phyloP scores from a whole-genome alignment of 92 coral and sea anemone genomes.

The Metridium senile region DNA sequence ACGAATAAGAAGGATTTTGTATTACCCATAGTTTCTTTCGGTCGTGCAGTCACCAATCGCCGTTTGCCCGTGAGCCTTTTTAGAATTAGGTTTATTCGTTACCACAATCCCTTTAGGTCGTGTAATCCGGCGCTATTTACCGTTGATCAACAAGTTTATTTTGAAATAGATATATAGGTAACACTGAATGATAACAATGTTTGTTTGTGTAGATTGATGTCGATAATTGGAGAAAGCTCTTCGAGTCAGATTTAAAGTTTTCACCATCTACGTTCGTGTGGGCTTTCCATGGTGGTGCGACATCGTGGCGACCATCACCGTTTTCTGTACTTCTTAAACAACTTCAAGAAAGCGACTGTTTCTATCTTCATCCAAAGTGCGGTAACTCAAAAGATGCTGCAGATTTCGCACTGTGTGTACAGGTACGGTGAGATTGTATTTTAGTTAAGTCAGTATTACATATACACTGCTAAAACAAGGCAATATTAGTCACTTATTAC shows the following conservation, averaged over 20 bases:
- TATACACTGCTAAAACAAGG: too few species aligned
- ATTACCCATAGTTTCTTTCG: too few species aligned
- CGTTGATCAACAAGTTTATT: too few species aligned
- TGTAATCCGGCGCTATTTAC: too few species aligned
- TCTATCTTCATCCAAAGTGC: slow-evolving; percentile 67
- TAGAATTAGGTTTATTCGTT: too few species aligned
- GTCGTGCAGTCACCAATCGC: too few species aligned
- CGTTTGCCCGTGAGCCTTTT: too few species aligned
- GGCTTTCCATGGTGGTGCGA: slow-evolving; percentile 62
- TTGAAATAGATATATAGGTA: too few species aligned
- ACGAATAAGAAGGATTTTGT: too few species aligned
- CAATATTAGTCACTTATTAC: too few species aligned
- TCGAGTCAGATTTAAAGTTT: slow-evolving; percentile 37
- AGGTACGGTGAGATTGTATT: slow-evolving; percentile 25
- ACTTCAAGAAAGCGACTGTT: slow-evolving; percentile 40
- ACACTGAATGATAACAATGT: too few species aligned
- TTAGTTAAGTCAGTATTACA: not conserved
- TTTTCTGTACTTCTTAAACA: slow-evolving; percentile 10
- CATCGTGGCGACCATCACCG: not conserved
- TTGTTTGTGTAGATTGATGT: slow-evolving; percentile 54
- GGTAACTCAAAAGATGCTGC: slow-evolving; percentile 70
- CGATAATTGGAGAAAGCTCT: slow-evolving; percentile 70
- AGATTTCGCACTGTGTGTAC: slow-evolving; percentile 70
- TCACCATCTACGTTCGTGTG: slow-evolving; percentile 62
- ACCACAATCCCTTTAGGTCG: too few species aligned